Evolutionary conservation across 2,888 invertebrate genomes (phyloP).

Genomic region (Geotrupes spiniger): DNA sequence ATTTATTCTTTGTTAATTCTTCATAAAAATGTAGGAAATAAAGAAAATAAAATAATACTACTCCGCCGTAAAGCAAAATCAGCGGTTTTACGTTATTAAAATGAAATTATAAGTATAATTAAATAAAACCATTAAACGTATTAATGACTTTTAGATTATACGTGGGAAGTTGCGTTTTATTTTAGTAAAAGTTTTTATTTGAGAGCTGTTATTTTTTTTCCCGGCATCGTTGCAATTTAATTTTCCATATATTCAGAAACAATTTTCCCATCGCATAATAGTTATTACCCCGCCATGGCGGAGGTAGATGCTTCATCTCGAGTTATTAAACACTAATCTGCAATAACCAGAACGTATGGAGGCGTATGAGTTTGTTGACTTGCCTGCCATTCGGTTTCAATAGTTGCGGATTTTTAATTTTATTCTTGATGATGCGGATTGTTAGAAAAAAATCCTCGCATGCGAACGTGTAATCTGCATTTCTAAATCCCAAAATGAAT

Average conservation of each 20-base stretch:
- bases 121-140: conserved; percentile 37
- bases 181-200: conserved; percentile 21
- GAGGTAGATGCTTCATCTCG: conserved; percentile 33
- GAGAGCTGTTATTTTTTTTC: conserved; percentile 1
- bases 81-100: conserved; percentile 33
- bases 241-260: conserved; percentile 26
- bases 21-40: not conserved
- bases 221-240: conserved; percentile 20
- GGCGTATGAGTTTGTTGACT: conserved; percentile 29
- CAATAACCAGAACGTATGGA: conserved; percentile 36
- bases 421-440: conserved; percentile 22
- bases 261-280: conserved; percentile 31
- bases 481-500: conserved; percentile 2
- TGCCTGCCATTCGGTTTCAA: conserved; percentile 20
- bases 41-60: conserved; percentile 5
- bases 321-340: conserved; percentile 42
- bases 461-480: not conserved
- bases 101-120: conserved; percentile 40
- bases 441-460: conserved; percentile 3
- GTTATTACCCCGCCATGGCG: conserved; percentile 27
- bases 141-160: conserved; percentile 40
- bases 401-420: conserved; percentile 28
- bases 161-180: conserved; percentile 28
- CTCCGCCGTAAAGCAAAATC: conserved; percentile 11
- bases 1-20: conserved; percentile 5